A percentile compares a stretch with the other conserved stretches of the same genome.
These are phyloP conservation scores for Julus scanicus DNA, from an alignment of 2,888 invertebrate genomes.

Conservation along the genomic window DNA sequence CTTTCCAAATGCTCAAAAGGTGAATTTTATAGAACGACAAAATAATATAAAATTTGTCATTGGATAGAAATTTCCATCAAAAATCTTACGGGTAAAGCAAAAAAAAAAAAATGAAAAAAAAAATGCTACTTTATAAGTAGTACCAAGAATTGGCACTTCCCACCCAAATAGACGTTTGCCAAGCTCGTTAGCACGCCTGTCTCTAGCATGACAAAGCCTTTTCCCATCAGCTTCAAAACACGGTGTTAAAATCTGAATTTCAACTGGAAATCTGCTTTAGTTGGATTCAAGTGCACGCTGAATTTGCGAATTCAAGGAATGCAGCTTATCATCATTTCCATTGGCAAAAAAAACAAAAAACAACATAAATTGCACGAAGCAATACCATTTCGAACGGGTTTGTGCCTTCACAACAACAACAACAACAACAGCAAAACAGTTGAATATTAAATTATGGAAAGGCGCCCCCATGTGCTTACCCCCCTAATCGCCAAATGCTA, in stretches of 20 bases:
- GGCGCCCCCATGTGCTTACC: background rate
- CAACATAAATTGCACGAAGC: background rate
- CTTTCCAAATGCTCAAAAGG: no score
- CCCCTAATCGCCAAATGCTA: background rate
- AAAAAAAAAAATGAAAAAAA: no score
- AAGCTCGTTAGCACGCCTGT: background rate
- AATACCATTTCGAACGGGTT: background rate
- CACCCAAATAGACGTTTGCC: background rate
- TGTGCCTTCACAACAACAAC: constrained; percentile 10
- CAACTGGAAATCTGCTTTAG: no score
- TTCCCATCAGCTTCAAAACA: background rate
- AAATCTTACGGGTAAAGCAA: no score
- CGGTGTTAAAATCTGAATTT: background rate
- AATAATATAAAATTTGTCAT: no score
- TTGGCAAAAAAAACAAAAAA: background rate
- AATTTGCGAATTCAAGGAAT: background rate
- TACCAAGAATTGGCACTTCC: background rate
- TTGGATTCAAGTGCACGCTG: background rate
- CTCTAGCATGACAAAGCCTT: background rate
- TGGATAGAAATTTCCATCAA: no score
- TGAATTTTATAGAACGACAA: no score
- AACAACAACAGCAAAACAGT: no score
- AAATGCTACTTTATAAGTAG: no score
- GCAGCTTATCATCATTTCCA: background rate
- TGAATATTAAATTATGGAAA: constrained; percentile 38